Evolutionary conservation across 2,797 vertebrate genomes (phyloP), one percentile per base, ranked within the genome.

Genomic region (Girardinus metallicus): DNA sequence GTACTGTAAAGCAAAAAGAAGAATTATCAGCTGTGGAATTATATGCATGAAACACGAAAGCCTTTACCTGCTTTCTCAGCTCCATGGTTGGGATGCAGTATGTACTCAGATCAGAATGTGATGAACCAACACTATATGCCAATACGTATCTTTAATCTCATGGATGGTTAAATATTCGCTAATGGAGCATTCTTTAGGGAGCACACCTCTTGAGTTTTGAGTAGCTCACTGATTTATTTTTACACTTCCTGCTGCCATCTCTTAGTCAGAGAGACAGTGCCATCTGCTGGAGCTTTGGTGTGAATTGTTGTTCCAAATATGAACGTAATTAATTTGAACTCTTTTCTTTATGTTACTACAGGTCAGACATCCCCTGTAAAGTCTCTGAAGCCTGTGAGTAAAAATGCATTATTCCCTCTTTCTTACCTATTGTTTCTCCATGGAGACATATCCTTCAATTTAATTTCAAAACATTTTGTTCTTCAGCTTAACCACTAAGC

Each of bases 361-460:
- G 98, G 98, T 97, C 97, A 98, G 86, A 96, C 97, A 31, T 99
- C 98, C 86, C 98, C 98, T 80, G 96, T 97, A 88, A 99, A 99
- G 97, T 96, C 92, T 93, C 92, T 96, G 41, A 97, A 96, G 92
- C 95, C 95, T 81, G 96, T 97, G 93, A 96, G 96, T 96, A 91
- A 80, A 90, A 88, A 55, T 55, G 57, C 73, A 74, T 86, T 62
- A 83, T 84, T 82, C 47, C 80, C 73, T 51, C 34, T 88, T 85
- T 78, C 74, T 57, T 74, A 55, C 7, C 75, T 49, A 78, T 85
- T 78, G 64, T 78, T 78, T 78, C 64, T 78, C 87, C 34, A 2
- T 1, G 4, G 82, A 81, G 85, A 81, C 79, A 88, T 75, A 82
- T 85, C 84, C 85, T 47, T 82, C 80, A 80, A 83, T 90, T 91